Base-by-base conservation (phyloP, 2,888 invertebrate species). In the Lottia gigantea region DNA sequence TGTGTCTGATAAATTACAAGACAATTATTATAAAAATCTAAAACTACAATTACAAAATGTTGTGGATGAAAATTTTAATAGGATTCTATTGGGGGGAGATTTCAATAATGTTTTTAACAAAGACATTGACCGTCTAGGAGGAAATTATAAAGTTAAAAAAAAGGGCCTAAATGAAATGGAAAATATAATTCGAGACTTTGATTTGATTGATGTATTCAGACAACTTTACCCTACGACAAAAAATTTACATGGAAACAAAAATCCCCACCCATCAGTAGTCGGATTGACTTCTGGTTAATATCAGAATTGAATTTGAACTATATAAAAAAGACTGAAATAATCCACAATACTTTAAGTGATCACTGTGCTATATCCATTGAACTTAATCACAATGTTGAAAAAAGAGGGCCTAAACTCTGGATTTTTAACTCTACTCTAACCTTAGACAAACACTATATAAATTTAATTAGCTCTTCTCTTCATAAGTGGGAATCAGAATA, bases 391-490 rank as follows among this genome's bases (percentile, higher is more conserved):
- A n/a, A 16, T 11, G 49, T n/a, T 4, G 16, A n/a, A n/a, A 49
- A 49, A 49, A 16, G 49, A 4, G 6, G 49, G 3, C 16, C 49
- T n/a, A 49, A 49, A 16, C 19, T 49, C 16, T 49, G 12, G 15
- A 49, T 49, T n/a, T 49, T 49, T 49, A 49, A 49, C 49, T 49
- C 49, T n/a, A n/a, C 49, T 4, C 6, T 49, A 49, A 19, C 19
- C 49, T 49, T 19, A 25, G 61, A 70, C 45, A 25, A 55, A 25
- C 19, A 65, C 40, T 70, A 66, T 61, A 25, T 26, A 61, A 25
- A 55, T 16, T 31, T 62, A 31, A 66, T 70, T n/a, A 49, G 16
- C 16, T n/a, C 16, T 14, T 49, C 49, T n/a, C 19, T 49, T n/a
- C 49, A 16, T 11, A 49, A 49, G 16, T 49, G 49, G 49, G 19